Evolutionary conservation across 2,888 invertebrate species (phyloP).

Genomic region (Volucella zonaria): DNA sequence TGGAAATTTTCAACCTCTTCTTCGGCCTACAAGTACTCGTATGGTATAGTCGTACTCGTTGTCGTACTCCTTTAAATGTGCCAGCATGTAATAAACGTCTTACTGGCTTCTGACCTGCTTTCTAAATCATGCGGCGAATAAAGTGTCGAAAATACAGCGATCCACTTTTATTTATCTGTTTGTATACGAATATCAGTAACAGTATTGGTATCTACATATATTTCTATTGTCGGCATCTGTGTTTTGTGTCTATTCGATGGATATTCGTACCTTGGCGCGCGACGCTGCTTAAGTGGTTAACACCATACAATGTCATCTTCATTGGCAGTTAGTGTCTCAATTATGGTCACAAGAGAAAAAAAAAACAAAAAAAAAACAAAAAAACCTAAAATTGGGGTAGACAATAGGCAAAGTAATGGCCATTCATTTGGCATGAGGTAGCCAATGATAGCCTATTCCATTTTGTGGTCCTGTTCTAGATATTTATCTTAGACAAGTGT

Average conservation of each 20-base stretch:
- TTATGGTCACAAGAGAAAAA: background rate
- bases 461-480: constrained; percentile 9
- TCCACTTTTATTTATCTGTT: constrained; percentile 12
- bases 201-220: no score
- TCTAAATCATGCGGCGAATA: constrained; percentile 25
- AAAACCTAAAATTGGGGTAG: background rate
- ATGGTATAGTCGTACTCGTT: no score
- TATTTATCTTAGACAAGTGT: background rate
- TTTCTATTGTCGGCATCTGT: no score
- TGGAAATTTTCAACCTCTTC: constrained; percentile 24
- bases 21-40: no score
- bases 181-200: background rate
- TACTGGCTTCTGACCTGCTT: constrained; percentile 13
- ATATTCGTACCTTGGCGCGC: no score
- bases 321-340: constrained; percentile 9
- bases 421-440: constrained; percentile 5
- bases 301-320: background rate
- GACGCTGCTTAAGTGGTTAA: no score
- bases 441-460: constrained; percentile 20
- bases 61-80: no score
- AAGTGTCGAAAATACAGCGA: constrained; percentile 22
- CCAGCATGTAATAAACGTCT: constrained; percentile 8
- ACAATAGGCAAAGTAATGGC: background rate
- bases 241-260: no score
- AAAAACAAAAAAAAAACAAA: background rate